Conservation (phyloP, 2,888 invertebrate genomes). For the Folsomia manolachei region DNA sequence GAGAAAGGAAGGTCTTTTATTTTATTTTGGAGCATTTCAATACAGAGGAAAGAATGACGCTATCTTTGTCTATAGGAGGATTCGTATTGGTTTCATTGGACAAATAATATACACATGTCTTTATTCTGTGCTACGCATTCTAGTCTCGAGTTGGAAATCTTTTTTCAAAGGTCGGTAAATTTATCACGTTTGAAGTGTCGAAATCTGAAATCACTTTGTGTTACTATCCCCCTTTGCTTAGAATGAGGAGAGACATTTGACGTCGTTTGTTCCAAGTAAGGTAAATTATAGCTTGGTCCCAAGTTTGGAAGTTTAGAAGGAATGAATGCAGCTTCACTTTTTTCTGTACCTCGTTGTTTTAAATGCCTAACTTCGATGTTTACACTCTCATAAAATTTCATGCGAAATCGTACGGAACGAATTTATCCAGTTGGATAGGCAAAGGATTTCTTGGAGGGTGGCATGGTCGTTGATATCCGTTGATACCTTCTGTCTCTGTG, state of each 20-base stretch:
- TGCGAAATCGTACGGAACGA: not conserved
- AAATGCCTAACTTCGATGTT: not conserved
- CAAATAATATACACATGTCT: not conserved
- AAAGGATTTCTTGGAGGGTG: too few species aligned
- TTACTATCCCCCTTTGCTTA: not conserved
- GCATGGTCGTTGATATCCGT: too few species aligned
- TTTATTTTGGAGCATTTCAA: not conserved
- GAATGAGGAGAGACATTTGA: too few species aligned
- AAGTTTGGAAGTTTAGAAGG: not conserved
- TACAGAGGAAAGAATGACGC: too few species aligned
- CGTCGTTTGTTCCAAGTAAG: too few species aligned
- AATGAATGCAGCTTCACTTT: conserved; percentile 1
- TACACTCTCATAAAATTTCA: conserved; percentile 4
- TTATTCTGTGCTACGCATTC: not conserved
- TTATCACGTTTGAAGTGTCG: conserved; percentile 14
- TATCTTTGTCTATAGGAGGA: too few species aligned
- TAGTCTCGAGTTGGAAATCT: not conserved
- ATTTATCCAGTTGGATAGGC: not conserved
- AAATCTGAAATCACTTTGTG: not conserved
- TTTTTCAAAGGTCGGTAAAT: not conserved
- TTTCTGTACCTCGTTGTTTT: not conserved
- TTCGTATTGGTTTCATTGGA: not conserved
- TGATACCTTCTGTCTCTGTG: too few species aligned
- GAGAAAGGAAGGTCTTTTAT: not conserved
- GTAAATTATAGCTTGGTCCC: too few species aligned